Base-by-base conservation (phyloP, 2,113 vertebrate species). In the Phrynosoma blainvillii region DNA sequence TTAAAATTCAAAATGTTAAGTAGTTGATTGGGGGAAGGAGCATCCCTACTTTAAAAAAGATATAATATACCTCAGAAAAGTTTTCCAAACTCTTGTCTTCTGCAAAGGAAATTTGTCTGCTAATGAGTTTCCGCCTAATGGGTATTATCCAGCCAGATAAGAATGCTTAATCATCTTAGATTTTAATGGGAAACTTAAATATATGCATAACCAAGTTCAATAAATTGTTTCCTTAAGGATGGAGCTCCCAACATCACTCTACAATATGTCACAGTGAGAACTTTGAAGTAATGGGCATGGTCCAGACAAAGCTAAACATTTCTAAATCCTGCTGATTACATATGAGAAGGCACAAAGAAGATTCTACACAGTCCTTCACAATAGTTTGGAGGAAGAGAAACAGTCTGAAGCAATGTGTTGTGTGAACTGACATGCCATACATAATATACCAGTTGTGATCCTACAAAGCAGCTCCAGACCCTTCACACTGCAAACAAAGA, bases 1-100 rank as follows among this genome's bases (percentile, higher is more conserved):
- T 90, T 66, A 87, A 84, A 21, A 54, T 42, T 90, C 70, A 25
- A 36, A 85, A 25, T 79, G 20, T 12, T 71, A 20, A 66, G 70
- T 47, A 85, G 76, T 0, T 0, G 42, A 5, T 36, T 11, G 56
- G 20, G 4, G 2, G 30, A 30, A 56, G 32, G 20, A 36, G 5
- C 68, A 78, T 89, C 84, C 6, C 80, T 81, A 76, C 32, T 0
- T 36, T 62, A n/a, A 82, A 89, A 42, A 82, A 80, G 84, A 68
- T 30, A 2, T 77, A 77, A 56, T 11, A 9, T 47, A 66, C 65
- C 59, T 18, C 59, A 16, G 59, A 2, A 62, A 62, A 62, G 59
- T 62, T 16, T 4, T 62, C 59, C 3, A 62, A 16, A 18, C 59
- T 18, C 59, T 62, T 36, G 18, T 77, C 23, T 18, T 89, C 21